Evolutionary conservation across 2,113 vertebrate genomes (phyloP).

Genomic region (Oxygymnocypris stewartii): DNA sequence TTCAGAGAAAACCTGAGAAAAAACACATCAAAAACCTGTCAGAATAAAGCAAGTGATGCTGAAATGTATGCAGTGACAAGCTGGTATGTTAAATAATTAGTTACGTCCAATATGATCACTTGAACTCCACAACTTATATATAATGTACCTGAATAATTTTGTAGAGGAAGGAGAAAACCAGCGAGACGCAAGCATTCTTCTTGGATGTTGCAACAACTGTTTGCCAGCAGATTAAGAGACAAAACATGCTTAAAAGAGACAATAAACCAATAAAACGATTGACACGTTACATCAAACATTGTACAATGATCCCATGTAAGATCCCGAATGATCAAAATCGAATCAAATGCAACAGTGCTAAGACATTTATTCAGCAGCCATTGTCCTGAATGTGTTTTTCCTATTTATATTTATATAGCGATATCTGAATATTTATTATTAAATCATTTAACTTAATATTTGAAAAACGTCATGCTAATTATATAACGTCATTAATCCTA

Average conservation of each 20-base stretch:
- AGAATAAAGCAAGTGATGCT: neutral
- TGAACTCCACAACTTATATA: neutral
- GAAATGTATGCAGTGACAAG: neutral
- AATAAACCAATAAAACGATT: neutral
- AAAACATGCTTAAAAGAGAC: neutral
- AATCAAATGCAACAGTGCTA: too few relatives aligned
- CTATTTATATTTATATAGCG: too few relatives aligned
- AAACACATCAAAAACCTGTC: neutral
- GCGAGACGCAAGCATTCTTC: constrained; percentile 94
- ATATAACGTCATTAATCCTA: too few relatives aligned
- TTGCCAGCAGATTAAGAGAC: constrained; percentile 71
- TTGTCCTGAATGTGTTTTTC: neutral
- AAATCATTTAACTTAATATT: too few relatives aligned
- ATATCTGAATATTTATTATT: too few relatives aligned
- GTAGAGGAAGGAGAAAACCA: constrained; percentile 98
- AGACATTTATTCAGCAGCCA: neutral
- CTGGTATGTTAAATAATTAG: neutral
- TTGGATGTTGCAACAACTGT: constrained; percentile 97
- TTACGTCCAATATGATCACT: neutral
- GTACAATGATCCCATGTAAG: neutral
- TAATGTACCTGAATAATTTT: constrained; percentile 93
- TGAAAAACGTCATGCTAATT: too few relatives aligned
- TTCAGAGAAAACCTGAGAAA: constrained; percentile 90
- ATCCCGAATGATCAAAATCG: neutral
- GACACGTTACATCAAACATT: neutral